Evolutionary conservation across 2,888 invertebrate genomes (phyloP).

Genomic region (Steinernema hermaphroditum): DNA sequence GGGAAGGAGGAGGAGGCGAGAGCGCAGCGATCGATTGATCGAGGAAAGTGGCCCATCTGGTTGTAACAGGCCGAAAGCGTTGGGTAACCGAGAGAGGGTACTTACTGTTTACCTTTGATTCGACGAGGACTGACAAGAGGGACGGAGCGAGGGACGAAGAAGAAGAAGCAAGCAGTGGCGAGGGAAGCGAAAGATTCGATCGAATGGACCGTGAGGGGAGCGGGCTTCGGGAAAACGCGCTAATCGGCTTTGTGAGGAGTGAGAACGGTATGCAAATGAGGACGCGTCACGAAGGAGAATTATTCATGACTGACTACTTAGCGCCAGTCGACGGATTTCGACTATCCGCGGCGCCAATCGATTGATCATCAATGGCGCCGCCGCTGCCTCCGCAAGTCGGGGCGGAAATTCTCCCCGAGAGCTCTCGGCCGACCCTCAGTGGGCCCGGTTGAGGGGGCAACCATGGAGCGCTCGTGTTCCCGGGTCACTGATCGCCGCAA

Average conservation of each 20-base stretch:
- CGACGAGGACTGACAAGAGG: neutral
- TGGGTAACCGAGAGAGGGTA: neutral
- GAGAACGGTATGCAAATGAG: slow-evolving; percentile 17
- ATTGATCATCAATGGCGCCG: neutral
- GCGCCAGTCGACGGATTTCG: neutral
- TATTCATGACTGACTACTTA: neutral
- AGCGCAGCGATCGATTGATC: slow-evolving; percentile 1
- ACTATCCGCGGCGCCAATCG: neutral
- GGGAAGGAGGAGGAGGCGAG: neutral
- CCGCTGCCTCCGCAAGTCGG: neutral
- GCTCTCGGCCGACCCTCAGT: too few relatives aligned
- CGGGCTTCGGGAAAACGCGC: neutral
- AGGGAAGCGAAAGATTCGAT: neutral
- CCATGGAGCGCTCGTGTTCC: too few relatives aligned
- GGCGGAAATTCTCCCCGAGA: too few relatives aligned
- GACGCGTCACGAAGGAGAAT: neutral
- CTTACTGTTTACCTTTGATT: slow-evolving; percentile 27
- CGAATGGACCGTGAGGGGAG: neutral
- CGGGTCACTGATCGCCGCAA: too few relatives aligned
- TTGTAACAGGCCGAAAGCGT: neutral
- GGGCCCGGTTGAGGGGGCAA: too few relatives aligned
- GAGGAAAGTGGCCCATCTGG: slow-evolving; percentile 4
- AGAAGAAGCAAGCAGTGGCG: slow-evolving; percentile 14
- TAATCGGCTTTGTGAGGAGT: slow-evolving; percentile 16
- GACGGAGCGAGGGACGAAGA: neutral